phyloP scores from a whole-genome alignment of 2,888 invertebrate genomes.

The Clepsis dumicolana region DNA sequence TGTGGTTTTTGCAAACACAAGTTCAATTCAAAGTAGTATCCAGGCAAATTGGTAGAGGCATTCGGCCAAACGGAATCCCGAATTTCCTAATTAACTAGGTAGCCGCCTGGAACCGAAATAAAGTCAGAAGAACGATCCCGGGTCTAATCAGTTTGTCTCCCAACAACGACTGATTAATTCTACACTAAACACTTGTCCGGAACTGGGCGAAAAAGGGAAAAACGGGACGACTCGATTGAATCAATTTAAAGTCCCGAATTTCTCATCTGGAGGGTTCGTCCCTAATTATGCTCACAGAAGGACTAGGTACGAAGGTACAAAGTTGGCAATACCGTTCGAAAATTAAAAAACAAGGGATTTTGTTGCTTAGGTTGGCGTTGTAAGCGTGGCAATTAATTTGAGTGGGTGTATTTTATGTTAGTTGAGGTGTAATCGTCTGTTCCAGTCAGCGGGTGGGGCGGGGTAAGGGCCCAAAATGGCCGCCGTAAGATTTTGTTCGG shows the following conservation, averaged over 20 bases:
- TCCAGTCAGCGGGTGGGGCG: constrained; percentile 71
- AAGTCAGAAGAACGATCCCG: constrained; percentile 22
- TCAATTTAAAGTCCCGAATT: constrained; percentile 83
- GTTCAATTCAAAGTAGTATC: not conserved
- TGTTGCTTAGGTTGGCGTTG: constrained; percentile 46
- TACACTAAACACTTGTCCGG: constrained; percentile 36
- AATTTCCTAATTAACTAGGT: constrained; percentile 38
- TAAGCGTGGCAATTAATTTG: constrained; percentile 47
- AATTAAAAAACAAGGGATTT: constrained; percentile 49
- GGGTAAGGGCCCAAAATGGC: constrained; percentile 83
- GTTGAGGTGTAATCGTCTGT: constrained; percentile 81
- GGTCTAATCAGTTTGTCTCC: constrained; percentile 30
- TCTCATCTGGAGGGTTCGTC: constrained; percentile 81
- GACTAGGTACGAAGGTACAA: constrained; percentile 76
- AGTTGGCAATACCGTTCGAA: constrained; percentile 53
- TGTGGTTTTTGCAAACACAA: not conserved
- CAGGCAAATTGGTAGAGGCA: constrained; percentile 13
- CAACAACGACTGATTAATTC: constrained; percentile 36
- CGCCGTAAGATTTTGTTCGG: constrained; percentile 83
- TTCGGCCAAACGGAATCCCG: constrained; percentile 36
- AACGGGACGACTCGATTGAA: constrained; percentile 80
- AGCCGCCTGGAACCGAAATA: constrained; percentile 16
- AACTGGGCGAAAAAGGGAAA: constrained; percentile 40
- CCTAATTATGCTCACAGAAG: constrained; percentile 84
- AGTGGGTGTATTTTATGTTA: constrained; percentile 53